Conservation (phyloP, 2,888 invertebrate species). For the Cephonodes hylas region DNA sequence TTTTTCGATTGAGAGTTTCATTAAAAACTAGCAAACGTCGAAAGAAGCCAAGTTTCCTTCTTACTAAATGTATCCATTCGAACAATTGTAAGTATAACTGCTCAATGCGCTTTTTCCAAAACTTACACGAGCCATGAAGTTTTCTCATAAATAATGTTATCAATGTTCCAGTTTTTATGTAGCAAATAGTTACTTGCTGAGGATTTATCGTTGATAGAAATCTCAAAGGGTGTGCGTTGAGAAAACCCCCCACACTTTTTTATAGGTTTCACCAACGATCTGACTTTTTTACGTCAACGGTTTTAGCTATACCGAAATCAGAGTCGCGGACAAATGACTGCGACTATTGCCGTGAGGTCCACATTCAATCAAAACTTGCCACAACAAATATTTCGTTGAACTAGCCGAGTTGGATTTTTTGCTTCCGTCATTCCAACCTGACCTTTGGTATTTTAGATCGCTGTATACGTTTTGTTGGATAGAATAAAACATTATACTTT, state of each 20-base stretch:
- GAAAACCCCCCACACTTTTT: constrained; percentile 2
- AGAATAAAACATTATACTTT: neutral
- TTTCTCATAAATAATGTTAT: constrained; percentile 18
- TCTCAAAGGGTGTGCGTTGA: constrained; percentile 9
- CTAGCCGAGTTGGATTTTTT: neutral
- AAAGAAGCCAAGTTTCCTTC: neutral
- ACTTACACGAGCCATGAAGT: constrained; percentile 13
- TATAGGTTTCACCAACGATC: neutral
- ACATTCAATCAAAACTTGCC: neutral
- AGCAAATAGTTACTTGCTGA: constrained; percentile 14
- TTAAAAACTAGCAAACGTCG: too few relatives aligned
- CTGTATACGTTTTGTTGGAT: neutral
- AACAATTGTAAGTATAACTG: constrained; percentile 3
- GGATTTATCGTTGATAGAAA: constrained; percentile 15
- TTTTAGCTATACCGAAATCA: neutral
- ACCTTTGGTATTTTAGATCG: neutral
- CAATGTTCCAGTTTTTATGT: constrained; percentile 14
- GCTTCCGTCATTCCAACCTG: neutral
- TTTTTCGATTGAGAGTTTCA: neutral
- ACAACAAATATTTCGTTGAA: neutral
- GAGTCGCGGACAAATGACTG: neutral
- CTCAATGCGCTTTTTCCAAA: constrained; percentile 13
- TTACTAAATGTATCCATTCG: neutral
- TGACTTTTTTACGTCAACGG: neutral
- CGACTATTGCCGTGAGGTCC: neutral